These are phyloP conservation scores for Labeo catla DNA, from an alignment of 2,113 vertebrate genomes.

Conservation along the genomic window DNA sequence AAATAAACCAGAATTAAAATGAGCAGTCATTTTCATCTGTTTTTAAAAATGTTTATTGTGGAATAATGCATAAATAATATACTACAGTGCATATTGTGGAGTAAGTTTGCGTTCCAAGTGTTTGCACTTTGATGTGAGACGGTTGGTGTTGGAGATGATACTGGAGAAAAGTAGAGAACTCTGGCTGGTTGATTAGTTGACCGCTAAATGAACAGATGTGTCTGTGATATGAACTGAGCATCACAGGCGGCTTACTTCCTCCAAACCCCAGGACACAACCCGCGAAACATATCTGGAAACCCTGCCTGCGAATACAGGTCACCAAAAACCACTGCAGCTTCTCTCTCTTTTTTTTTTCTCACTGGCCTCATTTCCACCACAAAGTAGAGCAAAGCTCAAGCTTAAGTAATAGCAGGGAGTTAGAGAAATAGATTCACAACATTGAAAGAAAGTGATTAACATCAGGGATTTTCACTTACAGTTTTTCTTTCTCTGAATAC, in stretches of 20 bases:
- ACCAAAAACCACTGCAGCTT: constrained; percentile 32
- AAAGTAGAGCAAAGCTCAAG: constrained; percentile 51
- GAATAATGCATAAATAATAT: too few species aligned
- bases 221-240: constrained; percentile 6
- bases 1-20: too few species aligned
- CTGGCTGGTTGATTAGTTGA: constrained; percentile 5
- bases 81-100: background rate
- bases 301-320: constrained; percentile 16
- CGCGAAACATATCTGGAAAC: background rate
- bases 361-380: constrained; percentile 32
- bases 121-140: constrained; percentile 4
- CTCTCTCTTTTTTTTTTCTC: background rate
- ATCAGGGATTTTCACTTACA: constrained; percentile 42
- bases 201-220: constrained; percentile 1
- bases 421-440: constrained; percentile 20
- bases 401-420: constrained; percentile 37
- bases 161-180: constrained; percentile 19
- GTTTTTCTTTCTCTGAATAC: constrained; percentile 25
- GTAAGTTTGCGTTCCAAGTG: background rate
- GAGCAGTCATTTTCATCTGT: too few species aligned
- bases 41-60: too few species aligned
- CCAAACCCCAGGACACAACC: constrained; percentile 1
- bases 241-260: background rate
- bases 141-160: background rate
- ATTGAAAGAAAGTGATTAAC: constrained; percentile 40